These are phyloP conservation scores for Rhingia rostrata DNA, from an alignment of 2,888 invertebrate species.

Conservation along the genomic window DNA sequence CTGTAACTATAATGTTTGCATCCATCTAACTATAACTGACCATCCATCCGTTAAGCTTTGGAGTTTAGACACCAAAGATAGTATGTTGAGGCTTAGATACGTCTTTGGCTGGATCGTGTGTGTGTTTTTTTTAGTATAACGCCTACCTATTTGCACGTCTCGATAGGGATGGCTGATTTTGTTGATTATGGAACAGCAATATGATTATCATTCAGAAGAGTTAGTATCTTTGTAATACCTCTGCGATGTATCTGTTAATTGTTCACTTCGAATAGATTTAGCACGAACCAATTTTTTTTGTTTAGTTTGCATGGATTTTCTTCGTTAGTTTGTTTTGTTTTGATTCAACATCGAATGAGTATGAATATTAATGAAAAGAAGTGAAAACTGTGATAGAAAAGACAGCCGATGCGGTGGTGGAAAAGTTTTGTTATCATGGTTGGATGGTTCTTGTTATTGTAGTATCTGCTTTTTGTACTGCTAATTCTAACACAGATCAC, in stretches of 20 bases:
- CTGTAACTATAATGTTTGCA: neutral
- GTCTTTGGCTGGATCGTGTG: slow-evolving; percentile 24
- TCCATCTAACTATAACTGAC: slow-evolving; percentile 7
- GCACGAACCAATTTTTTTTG: slow-evolving; percentile 20
- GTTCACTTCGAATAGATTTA: slow-evolving; percentile 15
- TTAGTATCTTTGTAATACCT: neutral
- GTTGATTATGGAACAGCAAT: slow-evolving; percentile 67
- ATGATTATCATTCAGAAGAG: slow-evolving; percentile 57
- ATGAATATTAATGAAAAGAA: slow-evolving; percentile 42
- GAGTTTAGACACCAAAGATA: slow-evolving; percentile 4
- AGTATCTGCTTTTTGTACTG: neutral
- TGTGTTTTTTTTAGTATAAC: neutral
- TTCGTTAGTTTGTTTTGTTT: slow-evolving; percentile 33
- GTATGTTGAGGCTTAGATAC: slow-evolving; percentile 41
- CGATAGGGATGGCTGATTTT: slow-evolving; percentile 69
- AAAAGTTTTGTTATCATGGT: slow-evolving; percentile 41
- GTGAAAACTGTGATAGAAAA: slow-evolving; percentile 40
- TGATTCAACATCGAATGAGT: slow-evolving; percentile 27
- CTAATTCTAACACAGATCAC: neutral
- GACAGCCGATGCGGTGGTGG: neutral
- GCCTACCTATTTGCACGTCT: slow-evolving; percentile 12
- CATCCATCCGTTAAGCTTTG: slow-evolving; percentile 55
- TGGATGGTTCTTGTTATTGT: slow-evolving; percentile 25
- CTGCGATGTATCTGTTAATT: slow-evolving; percentile 20
- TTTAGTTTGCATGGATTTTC: slow-evolving; percentile 50